A percentile compares a stretch with the other conserved stretches of the same genome.
Conservation (phyloP, 2,113 vertebrate species). For the Alligator mississippiensis region DNA sequence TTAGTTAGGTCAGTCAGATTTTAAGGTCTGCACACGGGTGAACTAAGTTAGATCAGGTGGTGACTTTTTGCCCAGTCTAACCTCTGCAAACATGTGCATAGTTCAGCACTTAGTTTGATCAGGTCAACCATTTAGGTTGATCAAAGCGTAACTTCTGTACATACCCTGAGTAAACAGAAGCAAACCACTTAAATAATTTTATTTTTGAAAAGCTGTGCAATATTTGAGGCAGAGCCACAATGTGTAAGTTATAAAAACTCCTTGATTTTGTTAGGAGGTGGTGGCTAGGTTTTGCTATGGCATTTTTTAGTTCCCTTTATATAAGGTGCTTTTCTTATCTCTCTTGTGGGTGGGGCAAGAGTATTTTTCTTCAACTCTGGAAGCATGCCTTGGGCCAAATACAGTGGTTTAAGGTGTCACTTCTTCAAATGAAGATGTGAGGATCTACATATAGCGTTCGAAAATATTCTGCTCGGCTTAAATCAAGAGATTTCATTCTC, state of each 20-base stretch:
- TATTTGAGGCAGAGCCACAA: too few relatives aligned
- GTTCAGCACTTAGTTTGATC: too few relatives aligned
- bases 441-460: not conserved
- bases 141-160: too few relatives aligned
- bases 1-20: too few relatives aligned
- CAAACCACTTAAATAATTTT: not conserved
- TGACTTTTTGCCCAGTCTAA: too few relatives aligned
- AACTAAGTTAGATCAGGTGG: too few relatives aligned
- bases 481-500: not conserved
- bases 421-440: constrained; percentile 16
- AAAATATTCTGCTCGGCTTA: not conserved
- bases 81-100: too few relatives aligned
- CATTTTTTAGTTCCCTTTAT: not conserved
- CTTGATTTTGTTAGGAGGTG: not conserved
- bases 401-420: not conserved
- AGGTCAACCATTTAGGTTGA: too few relatives aligned
- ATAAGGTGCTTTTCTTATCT: not conserved
- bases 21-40: too few relatives aligned
- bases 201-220: not conserved
- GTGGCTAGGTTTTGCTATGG: not conserved
- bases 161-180: not conserved
- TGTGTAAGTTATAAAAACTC: not conserved
- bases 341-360: rapidly evolving
- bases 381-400: not conserved
- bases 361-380: not conserved